Percentiles rank a stretch among this genome's conserved stretches.
phyloP scores from a whole-genome alignment of 2,888 invertebrate genomes.

The Latheticus oryzae region DNA sequence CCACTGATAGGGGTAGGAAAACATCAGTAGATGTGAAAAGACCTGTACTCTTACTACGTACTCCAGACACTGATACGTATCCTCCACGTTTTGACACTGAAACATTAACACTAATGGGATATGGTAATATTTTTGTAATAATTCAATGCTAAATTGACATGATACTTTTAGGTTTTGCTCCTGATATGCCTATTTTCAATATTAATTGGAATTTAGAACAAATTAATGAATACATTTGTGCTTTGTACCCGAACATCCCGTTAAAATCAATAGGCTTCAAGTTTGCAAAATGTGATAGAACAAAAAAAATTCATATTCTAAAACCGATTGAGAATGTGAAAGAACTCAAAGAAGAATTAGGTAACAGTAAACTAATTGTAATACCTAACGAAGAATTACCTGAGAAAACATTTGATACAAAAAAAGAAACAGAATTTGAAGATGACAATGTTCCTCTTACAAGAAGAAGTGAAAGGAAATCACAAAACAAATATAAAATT shows the following conservation, averaged over 20 bases:
- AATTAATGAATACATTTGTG: slow-evolving; percentile 17
- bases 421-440: slow-evolving; percentile 5
- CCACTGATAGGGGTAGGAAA: slow-evolving; percentile 9
- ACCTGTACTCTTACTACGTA: slow-evolving; percentile 15
- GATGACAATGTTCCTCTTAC: slow-evolving; percentile 2
- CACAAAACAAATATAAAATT: slow-evolving; percentile 8
- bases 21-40: slow-evolving; percentile 13
- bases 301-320: slow-evolving; percentile 19
- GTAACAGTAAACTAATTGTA: slow-evolving; percentile 22
- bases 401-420: slow-evolving; percentile 10
- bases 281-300: slow-evolving; percentile 22
- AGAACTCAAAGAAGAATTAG: slow-evolving; percentile 30
- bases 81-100: slow-evolving; percentile 13
- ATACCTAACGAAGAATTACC: slow-evolving; percentile 28
- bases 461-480: slow-evolving; percentile 12
- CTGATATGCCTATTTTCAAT: slow-evolving; percentile 7
- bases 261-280: slow-evolving; percentile 20
- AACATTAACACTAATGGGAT: slow-evolving; percentile 16
- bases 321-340: slow-evolving; percentile 19
- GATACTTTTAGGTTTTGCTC: slow-evolving; percentile 14
- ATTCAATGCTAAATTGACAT: slow-evolving; percentile 1
- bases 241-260: slow-evolving; percentile 24
- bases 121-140: slow-evolving; percentile 6
- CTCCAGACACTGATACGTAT: slow-evolving; percentile 3
- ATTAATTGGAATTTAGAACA: slow-evolving; percentile 24